Percentiles rank a stretch among this genome's conserved stretches.
Evolutionary conservation across 1,140 invertebrate genomes (phyloP).

Genomic region (Octopus sinensis): DNA sequence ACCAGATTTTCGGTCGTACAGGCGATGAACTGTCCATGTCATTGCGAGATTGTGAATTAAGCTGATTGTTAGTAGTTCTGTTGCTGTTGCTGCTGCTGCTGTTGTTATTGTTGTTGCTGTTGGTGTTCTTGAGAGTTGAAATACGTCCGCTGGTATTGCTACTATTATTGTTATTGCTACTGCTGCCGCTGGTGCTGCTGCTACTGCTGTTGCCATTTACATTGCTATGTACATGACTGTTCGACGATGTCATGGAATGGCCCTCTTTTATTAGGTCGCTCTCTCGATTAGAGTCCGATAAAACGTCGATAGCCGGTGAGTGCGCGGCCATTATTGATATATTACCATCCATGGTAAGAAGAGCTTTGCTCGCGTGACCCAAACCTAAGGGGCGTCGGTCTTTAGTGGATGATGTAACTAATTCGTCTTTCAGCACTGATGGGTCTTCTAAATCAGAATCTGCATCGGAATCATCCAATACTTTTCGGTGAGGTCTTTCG

Average conservation of each 20-base stretch:
- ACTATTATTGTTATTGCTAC: background rate
- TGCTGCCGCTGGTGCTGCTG: background rate
- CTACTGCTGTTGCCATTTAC: background rate
- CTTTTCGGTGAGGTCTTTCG: no score
- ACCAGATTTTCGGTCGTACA: slow-evolving; percentile 37
- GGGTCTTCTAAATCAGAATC: slow-evolving; percentile 1
- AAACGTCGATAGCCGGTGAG: background rate
- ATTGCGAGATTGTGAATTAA: background rate
- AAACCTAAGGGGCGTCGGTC: background rate
- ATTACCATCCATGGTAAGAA: background rate
- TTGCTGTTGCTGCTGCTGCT: background rate
- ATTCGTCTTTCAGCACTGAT: no score
- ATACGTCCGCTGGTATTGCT: background rate
- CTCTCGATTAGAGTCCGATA: background rate
- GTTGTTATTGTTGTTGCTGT: background rate
- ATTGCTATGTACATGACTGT: background rate
- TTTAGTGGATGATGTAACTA: background rate
- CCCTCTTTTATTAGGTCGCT: background rate
- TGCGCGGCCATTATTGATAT: no score
- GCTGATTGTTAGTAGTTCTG: background rate
- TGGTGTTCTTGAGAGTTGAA: background rate
- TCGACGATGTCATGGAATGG: background rate
- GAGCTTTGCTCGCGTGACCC: background rate
- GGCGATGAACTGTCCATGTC: slow-evolving; percentile 12
- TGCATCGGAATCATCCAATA: background rate